Evolutionary conservation across 2,113 vertebrate species (phyloP), one percentile per base, ranked within the genome.

Genomic region (Pituophis catenifer): DNA sequence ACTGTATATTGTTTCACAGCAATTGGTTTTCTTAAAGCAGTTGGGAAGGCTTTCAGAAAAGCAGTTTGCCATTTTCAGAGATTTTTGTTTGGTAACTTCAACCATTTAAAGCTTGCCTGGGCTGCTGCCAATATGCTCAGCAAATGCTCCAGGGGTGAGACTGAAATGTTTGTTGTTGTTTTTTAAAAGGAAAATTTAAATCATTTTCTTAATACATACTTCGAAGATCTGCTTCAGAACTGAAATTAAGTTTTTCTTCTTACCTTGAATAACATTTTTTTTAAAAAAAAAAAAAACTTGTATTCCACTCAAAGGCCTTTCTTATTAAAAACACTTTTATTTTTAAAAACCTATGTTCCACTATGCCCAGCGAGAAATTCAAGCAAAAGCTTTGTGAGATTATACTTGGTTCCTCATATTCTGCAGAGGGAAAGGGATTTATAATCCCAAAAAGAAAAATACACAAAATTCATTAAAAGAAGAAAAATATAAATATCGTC

Each of bases 1-100:
- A 44, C 38, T 44, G 38, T 0, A 10, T n/a, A 57, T 1, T 5
- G 0, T 91, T 86, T 93, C 8, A 0, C 0, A 93, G 93, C 88
- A 21, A 33, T 94, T 81, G 44, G 48, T 96, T 96, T 95, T 94
- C 15, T 23, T 91, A 52, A 53, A 29, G 48, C n/a, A 90, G 52
- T 93, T 85, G 85, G 62, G 75, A 91, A 3, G 93, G 89, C 88
- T 52, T 92, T 50, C 70, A 2, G 1, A 85, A 62, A 65, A 85
- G 75, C 48, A 50, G 89, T 88, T 94, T 89, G 13, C 21, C 90
- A 50, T 88, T 94, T 90, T 92, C 58, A 62, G 44, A 70, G 7
- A 87, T 24, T 53, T 23, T 54, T 9, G 62, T n/a, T 65, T 88
- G 86, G n/a, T 94, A 55, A 90, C 57, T 29, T 65, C 48, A 87